These are phyloP conservation scores for Todiramphus chloris DNA, from an alignment of 2,113 vertebrate genomes.

Conservation along the genomic window DNA sequence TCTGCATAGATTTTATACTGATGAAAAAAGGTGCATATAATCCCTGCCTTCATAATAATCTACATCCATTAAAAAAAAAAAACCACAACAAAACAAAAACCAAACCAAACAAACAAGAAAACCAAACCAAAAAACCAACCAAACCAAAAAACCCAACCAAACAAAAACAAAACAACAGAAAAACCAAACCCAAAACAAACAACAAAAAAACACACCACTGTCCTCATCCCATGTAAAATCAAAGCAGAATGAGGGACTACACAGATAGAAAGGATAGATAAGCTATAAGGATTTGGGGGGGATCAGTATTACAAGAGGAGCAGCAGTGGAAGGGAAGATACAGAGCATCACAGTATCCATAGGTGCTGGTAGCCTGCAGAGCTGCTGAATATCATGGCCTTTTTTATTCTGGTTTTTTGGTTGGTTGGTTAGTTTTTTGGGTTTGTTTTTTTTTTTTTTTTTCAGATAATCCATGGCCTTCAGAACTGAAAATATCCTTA, in stretches of 20 bases:
- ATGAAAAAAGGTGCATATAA: neutral
- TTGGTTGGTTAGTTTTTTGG: no score
- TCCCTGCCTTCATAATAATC: neutral
- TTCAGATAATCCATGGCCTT: neutral
- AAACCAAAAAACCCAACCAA: no score
- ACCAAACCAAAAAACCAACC: no score
- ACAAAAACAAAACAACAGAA: no score
- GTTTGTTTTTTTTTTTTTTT: neutral
- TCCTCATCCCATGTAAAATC: neutral
- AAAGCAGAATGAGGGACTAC: neutral
- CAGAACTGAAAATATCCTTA: neutral
- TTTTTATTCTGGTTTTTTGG: neutral
- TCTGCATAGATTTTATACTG: neutral
- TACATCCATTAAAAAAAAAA: neutral
- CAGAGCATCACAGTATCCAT: neutral
- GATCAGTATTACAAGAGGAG: neutral
- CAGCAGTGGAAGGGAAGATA: neutral
- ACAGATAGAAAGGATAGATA: neutral
- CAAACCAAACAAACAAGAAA: no score
- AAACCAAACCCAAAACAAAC: no score
- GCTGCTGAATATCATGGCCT: neutral
- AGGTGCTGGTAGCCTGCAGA: neutral
- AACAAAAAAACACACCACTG: neutral
- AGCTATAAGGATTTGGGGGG: neutral
- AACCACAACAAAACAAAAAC: neutral